Percentiles rank a stretch among this genome's conserved stretches.
Conservation (phyloP, 2,888 invertebrate species). For the Lasioglossum villosulum region DNA sequence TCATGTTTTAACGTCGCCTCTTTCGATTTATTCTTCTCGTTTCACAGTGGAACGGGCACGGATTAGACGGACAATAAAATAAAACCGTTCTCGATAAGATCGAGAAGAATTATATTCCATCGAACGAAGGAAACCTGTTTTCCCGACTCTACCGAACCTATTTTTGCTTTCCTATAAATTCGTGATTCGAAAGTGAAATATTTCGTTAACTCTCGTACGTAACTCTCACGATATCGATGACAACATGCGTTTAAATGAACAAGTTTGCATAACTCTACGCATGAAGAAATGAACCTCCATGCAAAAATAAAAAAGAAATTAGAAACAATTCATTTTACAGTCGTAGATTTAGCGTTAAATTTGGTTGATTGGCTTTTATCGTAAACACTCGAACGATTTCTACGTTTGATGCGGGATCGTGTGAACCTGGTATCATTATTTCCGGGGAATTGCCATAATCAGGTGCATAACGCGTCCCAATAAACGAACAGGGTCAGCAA, state of each 20-base stretch:
- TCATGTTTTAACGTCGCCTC: constrained; percentile 9
- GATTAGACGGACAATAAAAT: not conserved
- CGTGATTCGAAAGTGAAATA: too few species aligned
- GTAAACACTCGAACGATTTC: not conserved
- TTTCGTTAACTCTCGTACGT: too few species aligned
- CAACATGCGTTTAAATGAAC: too few species aligned
- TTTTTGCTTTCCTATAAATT: not conserved
- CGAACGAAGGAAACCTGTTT: not conserved
- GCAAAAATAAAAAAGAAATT: too few species aligned
- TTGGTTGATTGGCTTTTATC: not conserved
- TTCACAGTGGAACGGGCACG: not conserved
- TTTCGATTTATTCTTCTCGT: constrained; percentile 2
- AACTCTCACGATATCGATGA: too few species aligned
- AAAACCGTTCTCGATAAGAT: constrained; percentile 1
- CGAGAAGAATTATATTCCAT: not conserved
- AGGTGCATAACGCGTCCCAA: not conserved
- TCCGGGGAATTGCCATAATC: not conserved
- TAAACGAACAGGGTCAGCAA: constrained; percentile 24
- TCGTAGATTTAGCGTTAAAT: not conserved
- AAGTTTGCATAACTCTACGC: too few species aligned
- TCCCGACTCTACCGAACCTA: not conserved
- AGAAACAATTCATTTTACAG: not conserved
- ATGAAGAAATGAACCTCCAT: too few species aligned
- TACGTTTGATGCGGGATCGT: not conserved
- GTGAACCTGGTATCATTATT: not conserved